Percentiles rank a stretch among this genome's conserved stretches.
Conservation (phyloP, 2,797 vertebrate species). For the Pseudomugil tenellus region DNA sequence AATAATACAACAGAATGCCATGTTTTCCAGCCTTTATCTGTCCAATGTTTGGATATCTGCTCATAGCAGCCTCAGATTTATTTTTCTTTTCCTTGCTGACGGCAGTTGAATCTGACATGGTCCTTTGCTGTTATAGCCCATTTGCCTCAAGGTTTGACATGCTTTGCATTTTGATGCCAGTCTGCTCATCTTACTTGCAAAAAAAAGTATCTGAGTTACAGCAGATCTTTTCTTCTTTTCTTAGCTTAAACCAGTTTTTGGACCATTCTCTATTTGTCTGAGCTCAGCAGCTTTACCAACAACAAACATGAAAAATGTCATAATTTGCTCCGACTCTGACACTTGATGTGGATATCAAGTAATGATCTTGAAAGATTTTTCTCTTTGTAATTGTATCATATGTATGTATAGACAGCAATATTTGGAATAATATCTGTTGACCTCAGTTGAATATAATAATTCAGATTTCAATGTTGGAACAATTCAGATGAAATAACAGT, state of each 20-base stretch:
- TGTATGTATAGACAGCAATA: not conserved
- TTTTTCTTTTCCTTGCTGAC: conserved; percentile 9
- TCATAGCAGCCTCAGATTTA: conserved; percentile 13
- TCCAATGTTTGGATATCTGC: conserved; percentile 16
- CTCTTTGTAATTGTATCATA: not conserved
- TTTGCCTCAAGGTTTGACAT: conserved; percentile 28
- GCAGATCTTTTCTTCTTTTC: conserved; percentile 15
- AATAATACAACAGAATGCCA: conserved; percentile 22
- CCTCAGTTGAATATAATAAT: not conserved
- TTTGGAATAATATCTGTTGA: not conserved
- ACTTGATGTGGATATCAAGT: conserved; percentile 4
- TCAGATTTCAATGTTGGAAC: not conserved
- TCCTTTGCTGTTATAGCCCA: conserved; percentile 29
- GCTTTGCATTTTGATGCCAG: conserved; percentile 24
- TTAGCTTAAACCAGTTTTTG: not conserved
- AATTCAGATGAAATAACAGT: not conserved
- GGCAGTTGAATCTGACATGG: conserved; percentile 28
- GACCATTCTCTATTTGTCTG: not conserved
- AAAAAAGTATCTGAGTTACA: conserved; percentile 1
- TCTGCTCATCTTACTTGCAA: conserved; percentile 3
- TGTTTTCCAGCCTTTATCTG: conserved; percentile 26
- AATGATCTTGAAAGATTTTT: conserved; percentile 1
- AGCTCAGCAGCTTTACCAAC: conserved; percentile 13
- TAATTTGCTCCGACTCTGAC: not conserved
- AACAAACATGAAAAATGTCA: conserved; percentile 11